Percentiles rank a stretch among this genome's conserved stretches.
phyloP scores from a whole-genome alignment of 2,888 invertebrate genomes.

The Onthophagus sagittarius region DNA sequence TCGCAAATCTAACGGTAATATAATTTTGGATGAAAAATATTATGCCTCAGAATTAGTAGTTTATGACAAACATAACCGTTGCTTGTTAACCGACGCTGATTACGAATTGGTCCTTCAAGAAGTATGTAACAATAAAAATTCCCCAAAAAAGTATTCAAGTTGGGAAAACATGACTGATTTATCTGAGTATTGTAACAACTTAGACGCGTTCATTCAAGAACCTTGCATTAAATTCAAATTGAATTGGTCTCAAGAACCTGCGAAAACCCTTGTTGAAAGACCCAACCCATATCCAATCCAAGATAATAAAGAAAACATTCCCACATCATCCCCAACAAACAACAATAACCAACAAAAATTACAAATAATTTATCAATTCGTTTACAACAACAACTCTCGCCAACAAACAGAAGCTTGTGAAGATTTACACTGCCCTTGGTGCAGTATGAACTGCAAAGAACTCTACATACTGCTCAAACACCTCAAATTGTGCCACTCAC shows the following conservation, averaged over 20 bases:
- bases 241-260: conserved; percentile 75
- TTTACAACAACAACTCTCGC: conserved; percentile 90
- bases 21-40: conserved; percentile 43
- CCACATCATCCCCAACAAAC: conserved; percentile 30
- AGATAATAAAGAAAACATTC: conserved; percentile 48
- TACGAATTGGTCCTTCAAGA: conserved; percentile 86
- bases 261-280: conserved; percentile 62
- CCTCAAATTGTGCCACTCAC: conserved; percentile 86
- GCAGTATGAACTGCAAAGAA: conserved; percentile 82
- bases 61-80: conserved; percentile 85
- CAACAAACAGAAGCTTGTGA: conserved; percentile 94
- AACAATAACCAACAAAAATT: conserved; percentile 53
- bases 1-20: conserved; percentile 55
- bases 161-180: conserved; percentile 64
- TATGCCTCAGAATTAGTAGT: conserved; percentile 81
- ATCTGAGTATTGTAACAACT: conserved; percentile 45
- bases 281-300: conserved; percentile 55
- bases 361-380: conserved; percentile 92
- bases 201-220: conserved; percentile 74
- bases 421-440: conserved; percentile 95
- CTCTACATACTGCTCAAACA: conserved; percentile 90
- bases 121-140: conserved; percentile 53
- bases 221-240: conserved; percentile 82
- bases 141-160: conserved; percentile 69
- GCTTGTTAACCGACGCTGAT: conserved; percentile 82